A percentile compares a stretch with the other conserved stretches of the same genome.
These are phyloP conservation scores for Macaca mulatta DNA, from an alignment of 2,113 vertebrate genomes.

Conservation along the genomic window DNA sequence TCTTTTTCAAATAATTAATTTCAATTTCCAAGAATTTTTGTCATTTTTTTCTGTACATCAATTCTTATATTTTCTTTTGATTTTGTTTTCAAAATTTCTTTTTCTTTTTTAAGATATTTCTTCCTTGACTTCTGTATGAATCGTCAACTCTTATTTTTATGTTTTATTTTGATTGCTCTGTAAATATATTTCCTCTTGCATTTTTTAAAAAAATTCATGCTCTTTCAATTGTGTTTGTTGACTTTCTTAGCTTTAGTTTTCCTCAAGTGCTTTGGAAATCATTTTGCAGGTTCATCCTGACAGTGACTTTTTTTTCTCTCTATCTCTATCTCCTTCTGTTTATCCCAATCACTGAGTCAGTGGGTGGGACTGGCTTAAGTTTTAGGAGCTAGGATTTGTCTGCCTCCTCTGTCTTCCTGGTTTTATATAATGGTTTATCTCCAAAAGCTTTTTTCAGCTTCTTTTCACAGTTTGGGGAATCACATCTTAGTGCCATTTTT, in stretches of 20 bases:
- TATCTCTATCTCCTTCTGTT: not conserved
- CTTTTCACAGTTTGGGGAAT: conserved; percentile 13
- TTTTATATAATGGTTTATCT: not conserved
- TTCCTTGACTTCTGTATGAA: not conserved
- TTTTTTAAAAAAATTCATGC: not conserved
- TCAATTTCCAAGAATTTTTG: conserved; percentile 41
- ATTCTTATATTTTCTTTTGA: not conserved
- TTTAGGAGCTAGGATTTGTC: not conserved
- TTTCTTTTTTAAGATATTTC: not conserved
- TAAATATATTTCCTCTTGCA: not conserved
- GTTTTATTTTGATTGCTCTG: not conserved
- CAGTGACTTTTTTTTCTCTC: not conserved
- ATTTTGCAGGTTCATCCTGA: not conserved
- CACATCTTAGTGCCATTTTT: not conserved
- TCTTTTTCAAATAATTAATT: conserved; percentile 16
- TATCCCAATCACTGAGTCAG: not conserved
- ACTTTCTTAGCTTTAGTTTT: not conserved
- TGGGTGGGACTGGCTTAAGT: not conserved
- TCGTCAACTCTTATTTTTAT: conserved; percentile 30
- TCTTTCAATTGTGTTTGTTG: not conserved
- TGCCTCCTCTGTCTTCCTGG: not conserved
- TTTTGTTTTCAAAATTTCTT: not conserved
- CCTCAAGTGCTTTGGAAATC: conserved; percentile 23
- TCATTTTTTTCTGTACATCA: not conserved
- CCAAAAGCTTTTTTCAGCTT: not conserved